Conservation (phyloP, 2,113 vertebrate species). For the Lepisosteus oculatus region DNA sequence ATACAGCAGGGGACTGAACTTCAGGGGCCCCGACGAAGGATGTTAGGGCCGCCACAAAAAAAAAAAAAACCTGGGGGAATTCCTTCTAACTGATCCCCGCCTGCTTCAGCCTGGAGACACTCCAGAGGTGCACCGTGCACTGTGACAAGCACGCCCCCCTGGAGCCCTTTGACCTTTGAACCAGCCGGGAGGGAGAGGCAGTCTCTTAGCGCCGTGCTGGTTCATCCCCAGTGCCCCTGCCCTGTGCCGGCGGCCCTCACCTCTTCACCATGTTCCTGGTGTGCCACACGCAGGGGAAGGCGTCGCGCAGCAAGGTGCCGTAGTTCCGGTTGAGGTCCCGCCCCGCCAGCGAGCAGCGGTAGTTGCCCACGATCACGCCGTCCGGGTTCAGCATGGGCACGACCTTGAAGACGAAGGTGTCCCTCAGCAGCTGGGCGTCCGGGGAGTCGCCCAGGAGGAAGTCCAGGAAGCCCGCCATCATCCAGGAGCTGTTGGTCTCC, state of each 20-base stretch:
- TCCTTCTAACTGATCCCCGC: too few relatives aligned
- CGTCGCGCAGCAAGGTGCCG: constrained; percentile 57
- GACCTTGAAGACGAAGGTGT: constrained; percentile 86
- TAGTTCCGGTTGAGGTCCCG: constrained; percentile 87
- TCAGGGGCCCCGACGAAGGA: too few relatives aligned
- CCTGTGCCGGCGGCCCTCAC: constrained; percentile 48
- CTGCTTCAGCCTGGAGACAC: too few relatives aligned
- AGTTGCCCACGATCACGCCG: constrained; percentile 88
- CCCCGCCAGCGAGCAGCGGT: constrained; percentile 83
- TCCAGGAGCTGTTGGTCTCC: constrained; percentile 84
- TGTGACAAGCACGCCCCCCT: too few relatives aligned
- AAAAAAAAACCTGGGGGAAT: too few relatives aligned
- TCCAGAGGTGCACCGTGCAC: too few relatives aligned
- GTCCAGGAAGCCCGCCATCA: constrained; percentile 85
- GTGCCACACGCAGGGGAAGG: constrained; percentile 82
- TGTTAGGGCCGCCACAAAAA: too few relatives aligned
- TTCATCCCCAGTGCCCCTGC: too few relatives aligned
- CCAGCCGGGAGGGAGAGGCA: too few relatives aligned
- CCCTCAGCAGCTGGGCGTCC: constrained; percentile 77
- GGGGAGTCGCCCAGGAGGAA: constrained; percentile 77
- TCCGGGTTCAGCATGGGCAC: constrained; percentile 94
- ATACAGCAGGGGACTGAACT: too few relatives aligned
- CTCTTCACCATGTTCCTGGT: constrained; percentile 81
- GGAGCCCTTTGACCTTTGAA: too few relatives aligned
- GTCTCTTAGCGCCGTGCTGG: too few relatives aligned